Evolutionary conservation across 1,140 invertebrate genomes (phyloP).

Genomic region (Phymastichus coffea): DNA sequence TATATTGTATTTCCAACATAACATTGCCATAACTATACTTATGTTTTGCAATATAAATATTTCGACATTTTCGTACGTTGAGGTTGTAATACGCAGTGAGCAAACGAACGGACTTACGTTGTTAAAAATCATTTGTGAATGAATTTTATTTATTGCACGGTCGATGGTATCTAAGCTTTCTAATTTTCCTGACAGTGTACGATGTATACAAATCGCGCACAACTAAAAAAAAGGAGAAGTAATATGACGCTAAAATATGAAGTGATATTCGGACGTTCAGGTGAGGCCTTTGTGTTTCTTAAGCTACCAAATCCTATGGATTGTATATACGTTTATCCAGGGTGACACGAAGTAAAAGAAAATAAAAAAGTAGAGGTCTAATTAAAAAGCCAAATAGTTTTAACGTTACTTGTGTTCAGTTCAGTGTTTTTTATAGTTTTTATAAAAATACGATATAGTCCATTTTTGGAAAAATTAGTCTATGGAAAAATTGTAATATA

Average conservation of each 20-base stretch:
- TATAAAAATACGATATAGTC: slow-evolving; percentile 6
- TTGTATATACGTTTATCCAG: neutral
- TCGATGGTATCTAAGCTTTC: neutral
- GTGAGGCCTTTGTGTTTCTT: neutral
- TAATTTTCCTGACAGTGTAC: neutral
- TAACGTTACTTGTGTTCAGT: slow-evolving; percentile 12
- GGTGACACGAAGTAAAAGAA: neutral
- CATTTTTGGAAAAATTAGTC: neutral
- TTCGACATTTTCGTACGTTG: neutral
- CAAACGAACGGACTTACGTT: neutral
- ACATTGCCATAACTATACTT: slow-evolving; percentile 14
- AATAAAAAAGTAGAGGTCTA: slow-evolving; percentile 1
- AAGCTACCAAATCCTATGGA: neutral
- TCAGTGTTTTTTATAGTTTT: slow-evolving; percentile 13
- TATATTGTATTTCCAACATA: slow-evolving; percentile 9
- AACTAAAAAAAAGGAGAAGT: neutral
- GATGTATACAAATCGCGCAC: slow-evolving; percentile 9
- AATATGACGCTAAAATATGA: neutral
- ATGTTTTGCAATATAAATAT: slow-evolving; percentile 12
- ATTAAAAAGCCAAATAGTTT: slow-evolving; percentile 20
- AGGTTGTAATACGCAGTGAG: slow-evolving; percentile 3
- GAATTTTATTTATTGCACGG: slow-evolving; percentile 14
- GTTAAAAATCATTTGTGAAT: neutral
- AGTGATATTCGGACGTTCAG: neutral
- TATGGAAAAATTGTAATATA: neutral